Percentiles rank a stretch among this genome's conserved stretches.
phyloP scores from a whole-genome alignment of 2,888 invertebrate genomes.

The Lacanobia wlatinum region DNA sequence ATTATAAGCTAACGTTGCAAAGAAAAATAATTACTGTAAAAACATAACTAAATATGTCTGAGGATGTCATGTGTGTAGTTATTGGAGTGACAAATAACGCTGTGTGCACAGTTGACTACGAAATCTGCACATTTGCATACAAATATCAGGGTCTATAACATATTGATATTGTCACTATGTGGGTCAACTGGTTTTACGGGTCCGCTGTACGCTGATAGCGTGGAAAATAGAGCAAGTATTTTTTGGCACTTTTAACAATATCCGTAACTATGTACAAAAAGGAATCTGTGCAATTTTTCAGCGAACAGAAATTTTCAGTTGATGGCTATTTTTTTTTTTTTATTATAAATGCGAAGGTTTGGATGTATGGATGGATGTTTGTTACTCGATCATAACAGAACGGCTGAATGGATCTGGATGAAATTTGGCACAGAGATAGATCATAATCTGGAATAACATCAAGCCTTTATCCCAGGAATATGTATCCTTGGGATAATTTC shows the following conservation, averaged over 20 bases:
- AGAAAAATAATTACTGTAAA: slow-evolving; percentile 23
- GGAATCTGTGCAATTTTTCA: neutral
- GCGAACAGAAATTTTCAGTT: neutral
- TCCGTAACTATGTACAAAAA: neutral
- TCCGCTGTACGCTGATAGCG: neutral
- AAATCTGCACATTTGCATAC: slow-evolving; percentile 47
- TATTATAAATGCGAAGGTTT: no score
- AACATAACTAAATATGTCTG: neutral
- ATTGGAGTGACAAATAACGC: slow-evolving; percentile 23
- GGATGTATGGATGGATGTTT: no score
- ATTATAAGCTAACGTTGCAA: slow-evolving; percentile 40
- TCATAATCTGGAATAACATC: no score
- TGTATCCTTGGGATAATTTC: no score
- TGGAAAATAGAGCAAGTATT: slow-evolving; percentile 21
- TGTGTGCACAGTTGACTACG: slow-evolving; percentile 16
- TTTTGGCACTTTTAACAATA: slow-evolving; percentile 17
- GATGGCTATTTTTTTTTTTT: neutral
- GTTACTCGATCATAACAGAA: no score
- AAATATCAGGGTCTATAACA: slow-evolving; percentile 38
- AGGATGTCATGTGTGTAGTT: slow-evolving; percentile 14
- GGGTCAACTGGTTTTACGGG: slow-evolving; percentile 39
- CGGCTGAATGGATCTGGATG: no score
- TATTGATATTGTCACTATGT: slow-evolving; percentile 44
- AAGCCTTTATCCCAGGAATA: no score
- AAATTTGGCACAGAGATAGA: no score